Evolutionary conservation across 2,888 invertebrate genomes (phyloP).

Genomic region (Phragmatobia fuliginosa): DNA sequence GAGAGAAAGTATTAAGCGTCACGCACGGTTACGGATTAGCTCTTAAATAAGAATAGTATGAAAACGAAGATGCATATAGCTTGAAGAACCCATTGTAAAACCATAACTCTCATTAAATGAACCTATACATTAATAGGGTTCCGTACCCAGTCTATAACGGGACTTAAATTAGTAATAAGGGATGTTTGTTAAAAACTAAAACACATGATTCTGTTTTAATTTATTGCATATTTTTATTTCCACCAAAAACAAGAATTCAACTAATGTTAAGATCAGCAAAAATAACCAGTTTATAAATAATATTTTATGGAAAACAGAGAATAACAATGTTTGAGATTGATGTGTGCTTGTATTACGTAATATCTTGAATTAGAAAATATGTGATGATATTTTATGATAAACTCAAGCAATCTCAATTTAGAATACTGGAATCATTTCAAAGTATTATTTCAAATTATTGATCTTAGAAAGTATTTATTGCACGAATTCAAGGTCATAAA

Average conservation of each 20-base stretch:
- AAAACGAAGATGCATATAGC: not conserved
- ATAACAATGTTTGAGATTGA: not conserved
- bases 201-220: conserved; percentile 49
- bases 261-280: conserved; percentile 62
- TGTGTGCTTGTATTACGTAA: not conserved
- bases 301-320: conserved; percentile 18
- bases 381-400: not conserved
- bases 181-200: conserved; percentile 2
- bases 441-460: too few species aligned
- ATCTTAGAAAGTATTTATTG: too few species aligned
- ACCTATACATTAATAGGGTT: too few species aligned
- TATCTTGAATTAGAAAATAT: not conserved
- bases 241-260: conserved; percentile 70
- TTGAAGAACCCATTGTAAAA: not conserved
- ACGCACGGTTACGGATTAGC: not conserved
- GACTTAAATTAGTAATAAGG: not conserved
- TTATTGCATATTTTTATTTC: conserved; percentile 77
- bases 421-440: not conserved
- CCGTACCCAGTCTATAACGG: too few species aligned
- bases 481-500: not conserved
- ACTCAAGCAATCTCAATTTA: not conserved
- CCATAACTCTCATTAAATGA: not conserved
- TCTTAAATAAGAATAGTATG: not conserved
- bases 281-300: conserved; percentile 15
- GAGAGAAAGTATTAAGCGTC: not conserved